These are phyloP conservation scores for Abrostola tripartita DNA, from an alignment of 2,888 invertebrate species.

Conservation along the genomic window DNA sequence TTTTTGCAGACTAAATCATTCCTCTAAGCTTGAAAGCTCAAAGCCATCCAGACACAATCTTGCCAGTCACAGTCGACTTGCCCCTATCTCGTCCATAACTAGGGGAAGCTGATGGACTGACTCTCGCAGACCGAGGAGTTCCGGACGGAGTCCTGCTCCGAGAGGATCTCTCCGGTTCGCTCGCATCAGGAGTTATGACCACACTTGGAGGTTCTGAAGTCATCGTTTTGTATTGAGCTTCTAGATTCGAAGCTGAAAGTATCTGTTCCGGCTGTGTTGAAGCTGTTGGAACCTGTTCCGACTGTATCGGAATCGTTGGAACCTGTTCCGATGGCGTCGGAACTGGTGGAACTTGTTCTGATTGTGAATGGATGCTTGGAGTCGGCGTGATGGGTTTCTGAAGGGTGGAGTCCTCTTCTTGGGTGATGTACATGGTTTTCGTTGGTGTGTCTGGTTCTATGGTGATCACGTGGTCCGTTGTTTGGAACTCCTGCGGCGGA, in stretches of 20 bases:
- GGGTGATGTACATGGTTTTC: conserved; percentile 73
- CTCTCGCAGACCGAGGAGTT: conserved; percentile 71
- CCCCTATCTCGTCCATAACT: conserved; percentile 87
- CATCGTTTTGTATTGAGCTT: conserved; percentile 67
- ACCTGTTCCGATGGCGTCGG: too few relatives aligned
- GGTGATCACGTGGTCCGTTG: conserved; percentile 72
- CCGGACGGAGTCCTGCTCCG: conserved; percentile 50
- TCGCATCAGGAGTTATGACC: conserved; percentile 40
- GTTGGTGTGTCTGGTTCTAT: conserved; percentile 77
- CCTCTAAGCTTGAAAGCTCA: conserved; percentile 58
- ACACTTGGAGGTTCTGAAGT: conserved; percentile 45
- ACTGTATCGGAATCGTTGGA: too few relatives aligned
- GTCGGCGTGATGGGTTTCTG: conserved; percentile 80
- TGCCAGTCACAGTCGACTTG: conserved; percentile 92
- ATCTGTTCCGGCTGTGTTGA: conserved; percentile 72
- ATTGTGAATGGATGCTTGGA: conserved; percentile 66
- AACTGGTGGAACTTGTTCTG: conserved; percentile 68
- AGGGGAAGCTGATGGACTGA: conserved; percentile 75
- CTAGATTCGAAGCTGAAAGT: conserved; percentile 77
- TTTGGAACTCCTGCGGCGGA: conserved; percentile 68
- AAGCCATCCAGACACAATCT: conserved; percentile 92
- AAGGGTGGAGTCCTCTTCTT: conserved; percentile 73
- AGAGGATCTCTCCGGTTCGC: conserved; percentile 37
- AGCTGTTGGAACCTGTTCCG: too few relatives aligned
- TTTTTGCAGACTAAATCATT: background rate